A percentile compares a stretch with the other conserved stretches of the same genome.
phyloP scores from a whole-genome alignment of 2,888 invertebrate species.

The Beris chalybata region DNA sequence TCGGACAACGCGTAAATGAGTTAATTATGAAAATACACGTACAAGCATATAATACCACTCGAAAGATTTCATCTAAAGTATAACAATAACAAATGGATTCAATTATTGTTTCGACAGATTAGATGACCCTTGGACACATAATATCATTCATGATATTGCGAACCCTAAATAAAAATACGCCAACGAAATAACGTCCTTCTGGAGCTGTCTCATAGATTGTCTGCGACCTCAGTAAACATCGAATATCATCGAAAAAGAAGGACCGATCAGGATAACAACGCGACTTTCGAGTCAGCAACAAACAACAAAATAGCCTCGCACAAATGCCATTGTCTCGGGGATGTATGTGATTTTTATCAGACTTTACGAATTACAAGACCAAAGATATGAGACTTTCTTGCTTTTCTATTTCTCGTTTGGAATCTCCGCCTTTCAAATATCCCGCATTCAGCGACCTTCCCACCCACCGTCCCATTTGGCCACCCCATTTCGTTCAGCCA shows the following conservation, averaged over 20 bases:
- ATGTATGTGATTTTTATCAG: conserved; percentile 28
- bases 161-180: background rate
- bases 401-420: conserved; percentile 6
- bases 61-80: too few species aligned
- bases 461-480: background rate
- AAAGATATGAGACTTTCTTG: conserved; percentile 4
- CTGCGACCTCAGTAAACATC: background rate
- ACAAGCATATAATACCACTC: too few species aligned
- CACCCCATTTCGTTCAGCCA: conserved; percentile 36
- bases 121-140: background rate
- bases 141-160: too few species aligned
- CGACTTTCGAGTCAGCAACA: conserved; percentile 29
- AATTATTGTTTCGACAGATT: too few species aligned
- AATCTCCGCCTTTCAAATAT: conserved; percentile 13
- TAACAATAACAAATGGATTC: too few species aligned
- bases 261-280: background rate
- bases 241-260: conserved; percentile 14
- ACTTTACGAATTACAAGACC: conserved; percentile 19
- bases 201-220: conserved; percentile 1
- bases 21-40: too few species aligned
- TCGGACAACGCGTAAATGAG: too few species aligned
- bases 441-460: background rate
- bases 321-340: conserved; percentile 12
- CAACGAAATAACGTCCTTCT: conserved; percentile 7
- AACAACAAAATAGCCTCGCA: conserved; percentile 15